phyloP scores from a whole-genome alignment of 1,140 invertebrate species.

The Apis florea region DNA sequence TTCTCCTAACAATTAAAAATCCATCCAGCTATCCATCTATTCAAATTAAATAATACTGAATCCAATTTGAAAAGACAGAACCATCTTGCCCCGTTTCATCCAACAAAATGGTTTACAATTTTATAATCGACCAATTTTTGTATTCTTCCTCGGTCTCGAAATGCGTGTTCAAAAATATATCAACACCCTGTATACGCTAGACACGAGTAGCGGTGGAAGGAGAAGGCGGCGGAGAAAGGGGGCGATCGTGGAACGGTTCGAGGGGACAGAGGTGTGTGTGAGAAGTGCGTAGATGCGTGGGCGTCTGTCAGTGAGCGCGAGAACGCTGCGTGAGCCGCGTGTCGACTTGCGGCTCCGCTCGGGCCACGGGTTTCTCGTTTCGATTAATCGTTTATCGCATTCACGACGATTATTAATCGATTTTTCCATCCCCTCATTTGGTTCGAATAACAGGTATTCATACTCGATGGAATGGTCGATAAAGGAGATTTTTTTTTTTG shows the following conservation, averaged over 20 bases:
- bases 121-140: too few relatives aligned
- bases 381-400: background rate
- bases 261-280: background rate
- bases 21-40: too few relatives aligned
- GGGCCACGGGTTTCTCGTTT: background rate
- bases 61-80: too few relatives aligned
- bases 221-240: constrained; percentile 7
- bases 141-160: too few relatives aligned
- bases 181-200: too few relatives aligned
- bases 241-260: background rate
- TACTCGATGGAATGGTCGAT: background rate
- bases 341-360: constrained; percentile 44
- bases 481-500: background rate
- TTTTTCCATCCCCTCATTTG: background rate
- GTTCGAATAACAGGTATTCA: background rate
- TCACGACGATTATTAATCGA: too few relatives aligned
- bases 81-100: too few relatives aligned
- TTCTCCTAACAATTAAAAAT: too few relatives aligned
- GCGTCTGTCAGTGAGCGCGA: constrained; percentile 63
- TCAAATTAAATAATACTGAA: too few relatives aligned
- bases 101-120: too few relatives aligned
- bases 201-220: constrained; percentile 4
- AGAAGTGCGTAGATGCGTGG: constrained; percentile 64
- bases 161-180: too few relatives aligned
- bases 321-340: constrained; percentile 57